Base-by-base conservation (phyloP, 2,113 vertebrate species). In the Pedionomus torquatus region DNA sequence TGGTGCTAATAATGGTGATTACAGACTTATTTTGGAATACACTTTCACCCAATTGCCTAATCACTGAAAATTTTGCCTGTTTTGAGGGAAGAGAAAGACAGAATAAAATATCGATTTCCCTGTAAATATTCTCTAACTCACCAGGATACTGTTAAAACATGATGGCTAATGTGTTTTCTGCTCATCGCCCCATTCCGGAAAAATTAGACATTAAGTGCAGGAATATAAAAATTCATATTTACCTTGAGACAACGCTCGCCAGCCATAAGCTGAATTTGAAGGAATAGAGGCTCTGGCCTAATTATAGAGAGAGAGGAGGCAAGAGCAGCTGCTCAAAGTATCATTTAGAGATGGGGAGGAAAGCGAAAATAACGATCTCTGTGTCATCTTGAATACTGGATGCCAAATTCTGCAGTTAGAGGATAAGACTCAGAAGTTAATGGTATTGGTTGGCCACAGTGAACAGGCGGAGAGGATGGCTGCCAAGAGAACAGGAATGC, bases 361-460 rank as follows among this genome's bases (percentile, higher is more conserved):
- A 83, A 41, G 52, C n/a, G 39, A 51, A 61, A 28, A 52, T 35
- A 51, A 60, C 28, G 24, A 39, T 46, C 46, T 81, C 18, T 39
- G 92, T 96, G 49, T 93, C 8, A 13, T 93, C 84, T 85, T 95
- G 95, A 98, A 76, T 17, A 95, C 33, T 30, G 97, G 97, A 39
- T 98, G 94, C 39, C 96, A 92, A 55, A 93, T 95, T 87, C 69
- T 96, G 89, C 98, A 98, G 65, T 15, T 96, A 52, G 97, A 93
- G 69, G 93, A 18, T 49, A 95, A 78, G 80, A 33, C 8, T 49
- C 31, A 83, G 94, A 79, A 70, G 82, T 80, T 39, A 7, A n/a
- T 17, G 70, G 87, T 68, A 77, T 51, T 55, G 97, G 91, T 17
- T 96, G 84, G 60, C 72, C 79, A 24, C 98, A 96, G 68, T 83